Evolutionary conservation across 2,797 vertebrate genomes (phyloP).

Genomic region (Sebastes flavidus): DNA sequence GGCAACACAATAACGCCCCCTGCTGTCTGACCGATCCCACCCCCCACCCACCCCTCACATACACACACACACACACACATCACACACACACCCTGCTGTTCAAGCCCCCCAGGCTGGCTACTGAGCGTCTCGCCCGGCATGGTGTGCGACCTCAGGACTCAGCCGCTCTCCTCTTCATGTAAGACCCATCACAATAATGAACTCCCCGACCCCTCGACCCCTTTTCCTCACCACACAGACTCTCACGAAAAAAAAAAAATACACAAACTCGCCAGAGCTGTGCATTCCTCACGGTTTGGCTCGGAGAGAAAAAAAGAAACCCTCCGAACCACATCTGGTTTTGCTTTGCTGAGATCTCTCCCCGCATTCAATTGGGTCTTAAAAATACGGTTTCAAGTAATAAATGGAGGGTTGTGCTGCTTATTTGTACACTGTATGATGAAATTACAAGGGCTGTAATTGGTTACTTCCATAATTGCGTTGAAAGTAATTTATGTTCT

Average conservation of each 20-base stretch:
- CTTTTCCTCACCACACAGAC: constrained; percentile 42
- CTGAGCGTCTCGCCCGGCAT: background rate
- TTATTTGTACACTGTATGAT: constrained; percentile 69
- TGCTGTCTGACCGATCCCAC: constrained; percentile 58
- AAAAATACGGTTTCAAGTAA: constrained; percentile 69
- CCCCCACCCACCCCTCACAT: background rate
- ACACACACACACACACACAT: background rate
- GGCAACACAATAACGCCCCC: constrained; percentile 79
- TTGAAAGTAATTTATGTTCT: constrained; percentile 64
- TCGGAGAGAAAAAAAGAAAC: constrained; percentile 37
- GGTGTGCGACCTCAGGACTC: constrained; percentile 41
- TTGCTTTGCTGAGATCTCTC: constrained; percentile 69
- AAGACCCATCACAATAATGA: constrained; percentile 62
- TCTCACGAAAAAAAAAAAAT: constrained; percentile 10
- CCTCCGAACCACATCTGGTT: constrained; percentile 76
- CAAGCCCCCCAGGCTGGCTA: background rate
- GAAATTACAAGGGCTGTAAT: constrained; percentile 73
- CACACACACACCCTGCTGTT: constrained; percentile 16
- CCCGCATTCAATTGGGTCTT: constrained; percentile 66
- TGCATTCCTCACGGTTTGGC: constrained; percentile 75
- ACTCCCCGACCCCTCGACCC: constrained; percentile 56
- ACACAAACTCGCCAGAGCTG: constrained; percentile 20
- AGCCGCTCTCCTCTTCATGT: constrained; percentile 47
- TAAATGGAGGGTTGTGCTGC: constrained; percentile 67
- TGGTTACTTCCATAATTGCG: constrained; percentile 75